phyloP scores from a whole-genome alignment of 2,113 vertebrate species.

The Micronycteris hirsuta region DNA sequence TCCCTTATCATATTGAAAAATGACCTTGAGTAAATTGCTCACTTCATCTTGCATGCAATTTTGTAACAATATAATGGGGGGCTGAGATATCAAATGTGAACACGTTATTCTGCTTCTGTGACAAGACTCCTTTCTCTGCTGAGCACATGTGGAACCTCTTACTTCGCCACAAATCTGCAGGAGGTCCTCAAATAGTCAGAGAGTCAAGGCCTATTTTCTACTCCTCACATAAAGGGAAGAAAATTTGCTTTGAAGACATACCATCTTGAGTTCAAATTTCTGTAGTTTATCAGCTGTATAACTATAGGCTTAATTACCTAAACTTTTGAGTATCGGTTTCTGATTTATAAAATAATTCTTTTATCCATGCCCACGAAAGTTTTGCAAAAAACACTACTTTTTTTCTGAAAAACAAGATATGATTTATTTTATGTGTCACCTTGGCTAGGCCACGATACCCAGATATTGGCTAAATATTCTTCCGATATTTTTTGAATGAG shows the following conservation, averaged over 20 bases:
- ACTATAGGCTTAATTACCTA: not conserved
- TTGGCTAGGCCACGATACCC: not conserved
- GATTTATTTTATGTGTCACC: not conserved
- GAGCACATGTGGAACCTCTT: not conserved
- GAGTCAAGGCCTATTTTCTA: not conserved
- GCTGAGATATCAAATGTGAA: not conserved
- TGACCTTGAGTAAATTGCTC: conserved; percentile 36
- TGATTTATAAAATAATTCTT: not conserved
- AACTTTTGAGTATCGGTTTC: not conserved
- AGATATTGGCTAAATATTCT: not conserved
- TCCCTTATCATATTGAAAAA: conserved; percentile 10
- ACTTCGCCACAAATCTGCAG: not conserved
- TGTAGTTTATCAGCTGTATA: not conserved
- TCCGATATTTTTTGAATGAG: not conserved
- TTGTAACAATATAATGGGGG: not conserved
- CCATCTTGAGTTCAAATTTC: not conserved
- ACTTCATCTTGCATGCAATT: not conserved
- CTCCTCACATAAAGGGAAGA: not conserved
- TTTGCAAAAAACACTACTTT: not conserved
- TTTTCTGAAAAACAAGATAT: not conserved
- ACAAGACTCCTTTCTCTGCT: not conserved
- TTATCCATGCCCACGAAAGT: not conserved
- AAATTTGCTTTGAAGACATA: not conserved
- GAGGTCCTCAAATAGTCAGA: fast-evolving
- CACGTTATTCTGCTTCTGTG: not conserved